Conservation (phyloP, 2,113 vertebrate species). For the Phodopus roborovskii region DNA sequence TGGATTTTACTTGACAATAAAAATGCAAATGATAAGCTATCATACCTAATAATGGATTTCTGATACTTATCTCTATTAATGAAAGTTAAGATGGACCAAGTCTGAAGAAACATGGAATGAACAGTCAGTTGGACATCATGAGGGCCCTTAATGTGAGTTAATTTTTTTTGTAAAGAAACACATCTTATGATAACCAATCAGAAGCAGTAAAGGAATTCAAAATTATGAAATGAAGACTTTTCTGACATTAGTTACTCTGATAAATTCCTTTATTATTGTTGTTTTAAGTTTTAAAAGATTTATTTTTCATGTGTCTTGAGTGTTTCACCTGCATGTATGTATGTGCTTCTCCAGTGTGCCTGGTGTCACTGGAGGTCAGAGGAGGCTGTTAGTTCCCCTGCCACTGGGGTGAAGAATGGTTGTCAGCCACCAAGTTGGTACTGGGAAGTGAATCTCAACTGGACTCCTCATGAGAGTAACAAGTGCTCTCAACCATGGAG, state of each 20-base stretch:
- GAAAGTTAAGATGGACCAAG: neutral
- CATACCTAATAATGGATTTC: neutral
- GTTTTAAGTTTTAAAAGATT: neutral
- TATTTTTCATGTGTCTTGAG: neutral
- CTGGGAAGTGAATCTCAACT: neutral
- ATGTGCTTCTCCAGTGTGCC: neutral
- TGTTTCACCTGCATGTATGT: neutral
- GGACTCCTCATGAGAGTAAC: neutral
- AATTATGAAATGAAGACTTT: neutral
- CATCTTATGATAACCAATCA: neutral
- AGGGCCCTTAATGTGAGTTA: neutral
- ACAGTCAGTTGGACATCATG: neutral
- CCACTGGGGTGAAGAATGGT: neutral
- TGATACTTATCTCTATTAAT: neutral
- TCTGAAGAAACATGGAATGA: neutral
- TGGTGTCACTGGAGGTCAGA: neutral
- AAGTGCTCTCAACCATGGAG: neutral
- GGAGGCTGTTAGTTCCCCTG: neutral
- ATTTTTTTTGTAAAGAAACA: neutral
- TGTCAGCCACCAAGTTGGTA: neutral
- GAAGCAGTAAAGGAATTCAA: neutral
- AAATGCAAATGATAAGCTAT: constrained; percentile 11
- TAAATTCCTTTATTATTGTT: neutral
- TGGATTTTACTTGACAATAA: constrained; percentile 34
- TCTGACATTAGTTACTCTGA: neutral